Percentiles rank a stretch among this genome's conserved stretches.
These are phyloP conservation scores for Syrista parreyssii DNA, from an alignment of 2,888 invertebrate genomes.

Conservation along the genomic window DNA sequence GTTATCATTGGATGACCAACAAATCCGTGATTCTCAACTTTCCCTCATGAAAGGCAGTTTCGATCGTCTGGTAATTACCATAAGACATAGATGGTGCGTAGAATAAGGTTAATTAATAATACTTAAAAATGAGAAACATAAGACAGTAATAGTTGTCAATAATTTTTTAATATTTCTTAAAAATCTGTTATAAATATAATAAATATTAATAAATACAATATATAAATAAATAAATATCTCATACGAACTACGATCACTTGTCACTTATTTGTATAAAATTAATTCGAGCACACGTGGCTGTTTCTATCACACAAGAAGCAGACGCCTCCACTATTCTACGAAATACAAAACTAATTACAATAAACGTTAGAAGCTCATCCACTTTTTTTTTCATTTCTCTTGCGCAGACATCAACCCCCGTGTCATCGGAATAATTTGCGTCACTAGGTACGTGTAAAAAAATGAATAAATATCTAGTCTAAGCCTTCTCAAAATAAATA, in stretches of 20 bases:
- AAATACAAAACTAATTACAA: background rate
- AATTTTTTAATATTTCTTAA: background rate
- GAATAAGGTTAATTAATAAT: background rate
- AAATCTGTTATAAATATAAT: constrained; percentile 40
- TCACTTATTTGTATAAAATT: background rate
- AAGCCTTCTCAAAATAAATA: constrained; percentile 17
- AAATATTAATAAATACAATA: constrained; percentile 34
- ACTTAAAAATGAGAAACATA: background rate
- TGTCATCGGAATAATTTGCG: background rate
- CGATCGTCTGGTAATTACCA: background rate
- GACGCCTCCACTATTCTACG: background rate
- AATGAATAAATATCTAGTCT: constrained; percentile 23
- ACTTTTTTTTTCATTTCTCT: background rate
- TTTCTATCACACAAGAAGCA: background rate
- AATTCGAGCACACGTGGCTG: background rate
- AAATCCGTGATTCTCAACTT: background rate
- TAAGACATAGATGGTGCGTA: background rate
- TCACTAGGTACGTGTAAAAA: constrained; percentile 26
- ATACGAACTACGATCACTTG: constrained; percentile 22
- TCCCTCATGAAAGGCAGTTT: background rate
- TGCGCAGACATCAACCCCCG: background rate
- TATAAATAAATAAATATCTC: constrained; percentile 30
- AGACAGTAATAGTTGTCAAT: background rate
- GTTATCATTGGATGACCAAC: background rate
- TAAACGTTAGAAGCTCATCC: background rate